Base-by-base conservation (phyloP, 2,888 invertebrate genomes). In the Eurois occulta region DNA sequence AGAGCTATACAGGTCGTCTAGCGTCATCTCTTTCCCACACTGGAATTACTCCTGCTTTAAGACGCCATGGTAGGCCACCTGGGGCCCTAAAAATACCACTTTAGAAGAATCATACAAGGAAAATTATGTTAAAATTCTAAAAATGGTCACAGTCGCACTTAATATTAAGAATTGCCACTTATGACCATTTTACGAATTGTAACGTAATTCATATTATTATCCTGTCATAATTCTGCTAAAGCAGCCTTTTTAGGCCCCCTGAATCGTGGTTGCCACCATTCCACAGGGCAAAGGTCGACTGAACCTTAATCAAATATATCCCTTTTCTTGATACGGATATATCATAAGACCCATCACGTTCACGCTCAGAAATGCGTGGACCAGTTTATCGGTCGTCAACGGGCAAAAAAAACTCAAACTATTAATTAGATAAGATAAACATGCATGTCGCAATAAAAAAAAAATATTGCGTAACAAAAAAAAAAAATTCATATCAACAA, bases 371-470 rank as follows among this genome's bases (percentile, higher is more conserved):
- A 1, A 43, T 32, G 38, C 52, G 62, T 66, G 43, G 62, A 0
- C 2, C 0, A 18, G 7, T 68, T 77, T 81, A 78, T 78, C 84
- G 13, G 21, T 35, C 38, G n/a, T 2, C 32, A 67, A 68, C 28
- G n/a, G n/a, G n/a, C n/a, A n/a, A n/a, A n/a, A n/a, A n/a, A n/a
- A n/a, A n/a, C n/a, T n/a, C n/a, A n/a, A n/a, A n/a, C 48, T 70
- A 70, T 64, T 83, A 85, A 85, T 80, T 80, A 70, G 46, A 16
- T 6, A 64, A 71, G 80, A 83, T 80, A 83, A 84, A 32, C 0
- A 64, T 71, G 38, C 7, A 16, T n/a, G 64, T 52, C 24, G 58
- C 58, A 83, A 84, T 46, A 0, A 72, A 75, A 78, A 80, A 83
- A 72, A 55, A 16, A 67, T 58, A 80, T 81, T 81, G 73, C 72